A percentile compares a stretch with the other conserved stretches of the same genome.
Evolutionary conservation across 2,888 invertebrate genomes (phyloP).

Genomic region (Epinotia demarniana): DNA sequence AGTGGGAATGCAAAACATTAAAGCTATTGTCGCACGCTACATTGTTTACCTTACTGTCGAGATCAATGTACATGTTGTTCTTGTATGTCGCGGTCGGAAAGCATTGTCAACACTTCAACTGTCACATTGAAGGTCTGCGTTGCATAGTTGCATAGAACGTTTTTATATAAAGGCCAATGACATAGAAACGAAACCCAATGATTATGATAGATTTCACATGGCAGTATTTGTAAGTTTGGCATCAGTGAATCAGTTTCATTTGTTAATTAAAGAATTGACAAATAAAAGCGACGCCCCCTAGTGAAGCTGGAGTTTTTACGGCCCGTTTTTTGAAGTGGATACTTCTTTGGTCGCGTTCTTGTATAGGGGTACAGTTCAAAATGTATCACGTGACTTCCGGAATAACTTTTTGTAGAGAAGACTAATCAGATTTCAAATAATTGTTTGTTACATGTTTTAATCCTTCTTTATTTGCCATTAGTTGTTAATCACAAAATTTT

Average conservation of each 20-base stretch:
- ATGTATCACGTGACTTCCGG: no score
- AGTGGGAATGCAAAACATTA: neutral
- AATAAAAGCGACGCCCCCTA: no score
- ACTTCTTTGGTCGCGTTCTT: no score
- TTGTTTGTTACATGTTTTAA: no score
- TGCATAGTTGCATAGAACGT: neutral
- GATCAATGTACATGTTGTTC: slow-evolving; percentile 3
- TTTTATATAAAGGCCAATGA: neutral
- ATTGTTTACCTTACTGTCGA: slow-evolving; percentile 9
- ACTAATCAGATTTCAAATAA: no score
- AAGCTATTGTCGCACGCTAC: slow-evolving; percentile 3
- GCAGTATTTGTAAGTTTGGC: neutral
- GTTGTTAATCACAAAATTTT: no score
- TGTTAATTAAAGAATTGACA: neutral
- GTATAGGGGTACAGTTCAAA: no score
- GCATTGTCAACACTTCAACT: neutral
- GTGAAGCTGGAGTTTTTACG: no score
- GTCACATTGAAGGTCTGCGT: neutral
- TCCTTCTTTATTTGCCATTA: no score
- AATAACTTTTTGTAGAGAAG: no score
- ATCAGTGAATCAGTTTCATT: neutral
- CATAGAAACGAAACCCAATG: neutral
- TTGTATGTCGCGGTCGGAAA: neutral
- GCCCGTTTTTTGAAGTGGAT: no score
- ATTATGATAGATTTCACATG: neutral